Base-by-base conservation (phyloP, 1,140 invertebrate genomes). In the Papilio polytes region DNA sequence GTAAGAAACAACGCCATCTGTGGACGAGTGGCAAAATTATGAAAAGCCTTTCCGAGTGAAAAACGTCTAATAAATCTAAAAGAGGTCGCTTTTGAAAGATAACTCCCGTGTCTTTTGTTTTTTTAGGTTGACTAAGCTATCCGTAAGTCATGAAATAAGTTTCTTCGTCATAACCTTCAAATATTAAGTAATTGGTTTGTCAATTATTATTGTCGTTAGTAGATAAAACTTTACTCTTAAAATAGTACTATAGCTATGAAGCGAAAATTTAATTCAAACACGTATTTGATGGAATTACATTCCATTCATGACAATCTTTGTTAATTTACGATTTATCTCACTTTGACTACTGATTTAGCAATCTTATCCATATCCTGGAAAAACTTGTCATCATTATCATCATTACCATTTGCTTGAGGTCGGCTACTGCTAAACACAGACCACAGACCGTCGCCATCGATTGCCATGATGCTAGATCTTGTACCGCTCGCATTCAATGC, bases 1-100 rank as follows among this genome's bases (percentile, higher is more conserved):
- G 26, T 66, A 70, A 20, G 4, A 12, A 31, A 9, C 74, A 81
- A 13, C 84, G 90, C 85, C 90, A 91, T 91, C 90, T 91, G 70
- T 80, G 81, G 82, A 56, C 78, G 88, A 90, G 84, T 91, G 90
- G 90, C 83, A 74, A 72, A 81, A 13, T 70, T 3, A 36, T 12
- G 12, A 70, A 70, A 31, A 70, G 0, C 3, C 31, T 70, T 70
- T 1, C 22, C 31, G 13, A 15, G 4, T 70, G 13, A 6, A 70
- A 31, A 6, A 18, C 13, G 12, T 15, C 26, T 7, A 70, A 70
- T 13, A 70, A 70, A 70, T 36, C 12, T 70, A 36, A 31, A 70
- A 70, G 63, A 70, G 63, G 63, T 18, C 63, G 63, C 20, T 70
- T 9, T 31, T 31, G 10, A 12, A 20, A 2, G 20, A 20, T 22